Evolutionary conservation across 2,797 vertebrate genomes (phyloP).

Genomic region (Tokudaia muenninki): DNA sequence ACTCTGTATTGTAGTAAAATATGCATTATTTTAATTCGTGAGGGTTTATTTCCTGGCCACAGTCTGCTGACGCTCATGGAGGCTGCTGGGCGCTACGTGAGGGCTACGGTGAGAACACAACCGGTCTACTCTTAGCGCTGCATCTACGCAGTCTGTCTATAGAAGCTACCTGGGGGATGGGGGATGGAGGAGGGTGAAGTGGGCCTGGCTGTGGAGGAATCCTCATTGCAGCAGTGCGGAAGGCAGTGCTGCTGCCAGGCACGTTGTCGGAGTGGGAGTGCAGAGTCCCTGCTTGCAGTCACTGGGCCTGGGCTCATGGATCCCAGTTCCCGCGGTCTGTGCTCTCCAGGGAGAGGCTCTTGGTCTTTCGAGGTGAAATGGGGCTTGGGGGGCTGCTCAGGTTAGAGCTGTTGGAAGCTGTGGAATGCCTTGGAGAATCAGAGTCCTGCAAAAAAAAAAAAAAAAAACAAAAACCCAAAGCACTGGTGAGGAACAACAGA

Average conservation of each 20-base stretch:
- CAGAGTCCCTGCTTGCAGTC: not conserved
- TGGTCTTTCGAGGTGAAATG: constrained; percentile 96
- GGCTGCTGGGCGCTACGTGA: constrained; percentile 71
- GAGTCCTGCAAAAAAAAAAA: constrained; percentile 93
- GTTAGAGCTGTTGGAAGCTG: constrained; percentile 99
- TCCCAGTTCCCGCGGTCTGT: constrained; percentile 97
- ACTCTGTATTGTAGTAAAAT: constrained; percentile 92
- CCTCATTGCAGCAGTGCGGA: constrained; percentile 80
- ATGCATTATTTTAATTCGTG: constrained; percentile 87
- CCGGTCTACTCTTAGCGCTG: constrained; percentile 79
- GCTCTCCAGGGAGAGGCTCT: constrained; percentile 98
- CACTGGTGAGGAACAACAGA: not conserved
- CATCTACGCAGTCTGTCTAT: constrained; percentile 83
- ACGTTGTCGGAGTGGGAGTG: constrained; percentile 48
- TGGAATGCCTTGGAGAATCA: constrained; percentile 97
- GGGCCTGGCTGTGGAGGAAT: constrained; percentile 85
- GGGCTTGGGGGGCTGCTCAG: constrained; percentile 99
- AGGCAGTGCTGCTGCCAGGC: constrained; percentile 79
- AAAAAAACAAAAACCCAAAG: constrained; percentile 71
- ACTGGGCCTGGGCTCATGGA: constrained; percentile 91
- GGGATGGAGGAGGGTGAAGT: constrained; percentile 59
- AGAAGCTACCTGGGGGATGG: constrained; percentile 79
- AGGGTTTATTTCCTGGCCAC: constrained; percentile 87
- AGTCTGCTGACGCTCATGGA: constrained; percentile 84
- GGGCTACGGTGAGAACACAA: constrained; percentile 76